Evolutionary conservation across 2,113 vertebrate genomes (phyloP), one percentile per base, ranked within the genome.

Genomic region (Gallinago media): DNA sequence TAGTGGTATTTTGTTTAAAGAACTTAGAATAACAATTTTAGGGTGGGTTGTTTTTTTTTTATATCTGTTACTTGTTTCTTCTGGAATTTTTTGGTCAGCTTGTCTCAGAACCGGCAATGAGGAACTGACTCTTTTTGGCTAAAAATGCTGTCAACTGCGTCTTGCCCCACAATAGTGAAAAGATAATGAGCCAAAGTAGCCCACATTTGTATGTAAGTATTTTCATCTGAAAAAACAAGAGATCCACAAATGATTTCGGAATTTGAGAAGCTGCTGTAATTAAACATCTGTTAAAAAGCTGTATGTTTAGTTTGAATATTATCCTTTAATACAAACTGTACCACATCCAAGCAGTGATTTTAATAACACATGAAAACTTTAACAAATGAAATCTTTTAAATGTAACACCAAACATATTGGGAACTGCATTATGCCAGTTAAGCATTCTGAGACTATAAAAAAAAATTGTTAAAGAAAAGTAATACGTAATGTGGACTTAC

Each of bases 221-320:
- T 96, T 94, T 89, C 74, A 92, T 88, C 89, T 97, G 95, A 97
- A 97, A 96, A 95, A 91, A 94, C 85, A 95, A 34, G 86, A 89
- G 63, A 95, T 93, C 86, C 89, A 67, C 71, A 97, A 97, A 92
- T 97, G 49, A 97, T 95, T 96, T 75, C 2, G 70, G 86, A 31
- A 65, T 95, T 94, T 85, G 88, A 83, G 91, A 72, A 92, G 72
- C 67, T 95, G 96, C 94, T 92, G 50, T 59, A 87, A 94, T 93
- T 97, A 98, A 97, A 97, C 97, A 98, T 98, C 97, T 98, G 98
- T 94, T 95, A 97, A 96, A 96, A 97, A 98, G 97, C 97, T 97
- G 98, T 92, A 50, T 93, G 84, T 94, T 96, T 96, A 40, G 95
- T 94, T 96, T 94, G 62, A 93, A 88, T 97, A 95, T 95, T 97